Evolutionary conservation across 2,888 invertebrate species (phyloP).

Genomic region (Oegoconia quadripuncta): DNA sequence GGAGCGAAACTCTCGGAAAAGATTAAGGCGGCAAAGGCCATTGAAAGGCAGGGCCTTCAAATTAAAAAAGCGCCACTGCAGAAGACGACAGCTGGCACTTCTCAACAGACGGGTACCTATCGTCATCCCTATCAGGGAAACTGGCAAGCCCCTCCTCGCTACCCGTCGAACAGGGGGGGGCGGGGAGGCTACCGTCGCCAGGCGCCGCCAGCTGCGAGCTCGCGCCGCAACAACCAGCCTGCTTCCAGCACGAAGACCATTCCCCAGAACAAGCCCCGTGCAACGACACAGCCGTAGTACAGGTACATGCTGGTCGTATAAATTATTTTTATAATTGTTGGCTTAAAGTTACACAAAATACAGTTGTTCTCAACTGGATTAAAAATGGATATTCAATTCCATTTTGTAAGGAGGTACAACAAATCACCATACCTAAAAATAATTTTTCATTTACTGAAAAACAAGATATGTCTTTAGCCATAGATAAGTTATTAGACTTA

Average conservation of each 20-base stretch:
- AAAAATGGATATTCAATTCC: slow-evolving; percentile 10
- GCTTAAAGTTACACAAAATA: slow-evolving; percentile 13
- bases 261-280: slow-evolving; percentile 1
- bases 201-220: neutral
- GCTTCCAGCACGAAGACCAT: neutral
- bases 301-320: slow-evolving; percentile 16
- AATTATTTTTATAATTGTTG: no score
- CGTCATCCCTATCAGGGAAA: slow-evolving; percentile 16
- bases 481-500: slow-evolving; percentile 7
- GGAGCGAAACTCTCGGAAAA: slow-evolving; percentile 14
- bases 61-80: slow-evolving; percentile 10
- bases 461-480: slow-evolving; percentile 6
- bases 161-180: slow-evolving; percentile 18
- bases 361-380: slow-evolving; percentile 10
- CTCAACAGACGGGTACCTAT: neutral
- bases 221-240: neutral
- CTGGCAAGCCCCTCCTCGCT: slow-evolving; percentile 20
- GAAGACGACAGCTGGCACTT: neutral
- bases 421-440: neutral
- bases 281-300: slow-evolving; percentile 1
- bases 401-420: slow-evolving; percentile 6
- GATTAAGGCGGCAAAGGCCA: slow-evolving; percentile 18
- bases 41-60: slow-evolving; percentile 18
- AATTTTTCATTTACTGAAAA: neutral
- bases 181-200: neutral